These are phyloP conservation scores for Phaetusa simplex DNA, from an alignment of 2,113 vertebrate genomes.

Conservation along the genomic window DNA sequence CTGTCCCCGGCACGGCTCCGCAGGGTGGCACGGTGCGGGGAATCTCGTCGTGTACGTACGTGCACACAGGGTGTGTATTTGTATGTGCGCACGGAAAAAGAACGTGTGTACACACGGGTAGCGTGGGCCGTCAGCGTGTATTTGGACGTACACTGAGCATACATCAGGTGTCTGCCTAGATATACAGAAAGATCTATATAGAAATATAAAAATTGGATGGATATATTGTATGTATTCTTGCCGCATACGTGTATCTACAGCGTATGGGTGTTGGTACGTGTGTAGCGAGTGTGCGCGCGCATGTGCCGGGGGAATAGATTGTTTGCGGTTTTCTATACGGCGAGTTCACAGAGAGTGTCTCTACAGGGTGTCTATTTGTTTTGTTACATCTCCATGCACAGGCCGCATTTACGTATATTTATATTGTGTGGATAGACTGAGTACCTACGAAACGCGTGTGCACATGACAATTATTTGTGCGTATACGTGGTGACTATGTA, in stretches of 20 bases:
- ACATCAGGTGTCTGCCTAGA: rapidly evolving
- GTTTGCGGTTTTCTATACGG: not conserved
- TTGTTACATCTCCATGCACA: not conserved
- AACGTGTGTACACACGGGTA: rapidly evolving
- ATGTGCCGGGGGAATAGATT: not conserved
- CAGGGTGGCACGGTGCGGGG: rapidly evolving
- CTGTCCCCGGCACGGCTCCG: not conserved
- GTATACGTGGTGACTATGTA: rapidly evolving
- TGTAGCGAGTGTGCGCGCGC: too few species aligned
- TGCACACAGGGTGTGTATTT: rapidly evolving
- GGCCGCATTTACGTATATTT: rapidly evolving
- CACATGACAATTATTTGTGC: not conserved
- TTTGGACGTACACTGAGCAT: not conserved
- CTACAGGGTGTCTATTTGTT: not conserved
- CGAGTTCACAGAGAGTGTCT: too few species aligned
- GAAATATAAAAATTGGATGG: not conserved
- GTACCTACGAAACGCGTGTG: rapidly evolving
- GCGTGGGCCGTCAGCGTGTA: not conserved
- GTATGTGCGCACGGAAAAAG: rapidly evolving
- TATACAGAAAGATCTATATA: not conserved
- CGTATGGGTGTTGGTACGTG: rapidly evolving
- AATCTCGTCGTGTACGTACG: rapidly evolving
- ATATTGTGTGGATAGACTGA: not conserved
- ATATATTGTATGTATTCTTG: not conserved
- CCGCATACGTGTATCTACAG: too few species aligned